Percentiles rank a stretch among this genome's conserved stretches.
Conservation (phyloP, 92 coral and sea anemone species). For the Parazoanthus darwini region DNA sequence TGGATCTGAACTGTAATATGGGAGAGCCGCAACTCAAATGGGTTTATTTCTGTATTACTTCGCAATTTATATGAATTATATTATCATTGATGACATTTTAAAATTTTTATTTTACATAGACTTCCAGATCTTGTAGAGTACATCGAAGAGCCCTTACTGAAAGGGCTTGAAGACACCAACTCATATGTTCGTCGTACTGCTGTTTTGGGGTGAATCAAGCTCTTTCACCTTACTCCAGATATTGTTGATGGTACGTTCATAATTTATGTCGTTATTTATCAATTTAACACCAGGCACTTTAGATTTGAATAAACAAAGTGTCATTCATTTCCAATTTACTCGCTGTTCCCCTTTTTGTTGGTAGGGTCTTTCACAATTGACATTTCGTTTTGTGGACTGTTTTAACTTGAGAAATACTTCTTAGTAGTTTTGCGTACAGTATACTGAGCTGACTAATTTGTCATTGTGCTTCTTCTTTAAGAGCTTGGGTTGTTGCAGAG, state of each 20-base stretch:
- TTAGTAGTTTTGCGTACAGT: not conserved
- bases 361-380: not conserved
- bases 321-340: no score
- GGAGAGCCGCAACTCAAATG: not conserved
- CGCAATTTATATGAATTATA: not conserved
- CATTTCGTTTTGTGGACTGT: not conserved
- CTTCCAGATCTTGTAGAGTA: slow-evolving; percentile 92
- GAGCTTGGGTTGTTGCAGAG: slow-evolving; percentile 66
- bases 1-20: no score
- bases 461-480: not conserved
- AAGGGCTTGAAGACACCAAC: slow-evolving; percentile 73
- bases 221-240: slow-evolving; percentile 83
- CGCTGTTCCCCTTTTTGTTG: no score
- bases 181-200: slow-evolving; percentile 93
- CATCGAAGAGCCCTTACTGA: slow-evolving; percentile 81
- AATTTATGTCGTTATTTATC: not conserved
- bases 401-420: not conserved
- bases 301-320: no score
- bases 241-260: slow-evolving; percentile 66
- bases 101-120: slow-evolving; percentile 42
- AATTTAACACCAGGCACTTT: not conserved
- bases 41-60: not conserved
- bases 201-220: slow-evolving; percentile 91
- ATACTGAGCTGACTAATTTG: not conserved
- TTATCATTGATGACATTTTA: not conserved